Evolutionary conservation across 2,797 vertebrate species (phyloP), one percentile per base, ranked within the genome.

Genomic region (Linurgus olivaceus): DNA sequence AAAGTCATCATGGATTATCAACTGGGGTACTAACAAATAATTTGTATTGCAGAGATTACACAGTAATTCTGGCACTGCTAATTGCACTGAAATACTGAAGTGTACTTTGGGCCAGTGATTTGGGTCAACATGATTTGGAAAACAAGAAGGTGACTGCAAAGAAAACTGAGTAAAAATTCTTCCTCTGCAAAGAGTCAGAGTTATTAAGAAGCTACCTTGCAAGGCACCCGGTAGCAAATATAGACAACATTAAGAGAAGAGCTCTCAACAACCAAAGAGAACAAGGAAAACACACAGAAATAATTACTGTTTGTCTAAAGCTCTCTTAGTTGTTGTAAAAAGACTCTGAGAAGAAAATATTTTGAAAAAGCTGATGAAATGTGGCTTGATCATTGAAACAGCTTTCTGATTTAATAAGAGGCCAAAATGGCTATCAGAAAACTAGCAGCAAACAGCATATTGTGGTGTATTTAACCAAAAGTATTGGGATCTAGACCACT

Each of bases 1-100:
- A 77, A 85, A 94, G 54, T 90, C 78, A 79, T 42, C 72, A 23
- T 57, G 61, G 48, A 90, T 95, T 92, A 85, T 93, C 61, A 93
- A 6, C 33, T 50, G 31, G 25, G 18, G 20, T 92, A 86, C 83
- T 86, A 93, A 83, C 9, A 89, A 89, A 89, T 72, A 78, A 92
- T 92, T 83, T 91, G 67, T 79, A 88, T 73, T 76, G 33, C 28
- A 62, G 77, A 82, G 58, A 95, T 84, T 65, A 85, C 31, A 33
- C 54, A 37, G n/a, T 59, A 77, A 72, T 86, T 91, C 65, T 88
- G 52, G 44, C 26, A 88, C 28, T 63, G 37, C 54, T 90, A 85
- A 94, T 95, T 94, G 50, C 26, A 72, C 44, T 82, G 47, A 76
- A 78, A 35, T n/a, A 86, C 15, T 68, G 66, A 88, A 63, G 52